These are phyloP conservation scores for Petrosia ficiformis DNA, from an alignment of 37 sponge, comb jelly and placozoan species.

Conservation along the genomic window DNA sequence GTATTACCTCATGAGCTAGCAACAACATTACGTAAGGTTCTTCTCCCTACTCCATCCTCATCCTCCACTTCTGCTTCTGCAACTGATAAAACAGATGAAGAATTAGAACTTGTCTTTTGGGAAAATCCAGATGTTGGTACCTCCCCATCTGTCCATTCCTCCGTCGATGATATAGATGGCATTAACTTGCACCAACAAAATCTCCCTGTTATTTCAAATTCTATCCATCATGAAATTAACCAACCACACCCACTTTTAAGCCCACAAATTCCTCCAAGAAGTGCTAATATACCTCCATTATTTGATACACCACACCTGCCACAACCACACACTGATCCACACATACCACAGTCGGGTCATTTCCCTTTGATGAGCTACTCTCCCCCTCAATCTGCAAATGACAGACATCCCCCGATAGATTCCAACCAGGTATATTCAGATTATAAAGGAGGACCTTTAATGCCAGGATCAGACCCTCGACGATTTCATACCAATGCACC, in stretches of 20 bases:
- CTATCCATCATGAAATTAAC: no score
- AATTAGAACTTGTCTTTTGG: slow-evolving; percentile 31
- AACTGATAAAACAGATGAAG: slow-evolving; percentile 16
- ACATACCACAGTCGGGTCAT: no score
- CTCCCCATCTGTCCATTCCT: not conserved
- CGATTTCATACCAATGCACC: not conserved
- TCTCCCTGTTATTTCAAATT: no score
- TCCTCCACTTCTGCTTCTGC: slow-evolving; percentile 11
- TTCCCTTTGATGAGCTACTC: no score
- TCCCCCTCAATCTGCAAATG: not conserved
- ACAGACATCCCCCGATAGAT: not conserved
- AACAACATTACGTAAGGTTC: not conserved
- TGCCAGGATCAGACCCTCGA: no score
- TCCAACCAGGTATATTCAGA: no score
- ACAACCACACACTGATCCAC: no score
- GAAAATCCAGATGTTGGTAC: slow-evolving; percentile 13
- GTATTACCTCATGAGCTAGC: slow-evolving; percentile 11
- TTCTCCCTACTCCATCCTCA: slow-evolving; percentile 41
- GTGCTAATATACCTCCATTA: no score
- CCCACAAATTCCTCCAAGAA: no score
- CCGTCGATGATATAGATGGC: not conserved
- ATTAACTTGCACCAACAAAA: not conserved
- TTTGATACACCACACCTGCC: not conserved
- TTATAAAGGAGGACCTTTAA: no score
- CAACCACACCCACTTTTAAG: no score